A percentile compares a stretch with the other conserved stretches of the same genome.
Conservation (phyloP, 1,140 invertebrate species). For the Drosophila pandora region DNA sequence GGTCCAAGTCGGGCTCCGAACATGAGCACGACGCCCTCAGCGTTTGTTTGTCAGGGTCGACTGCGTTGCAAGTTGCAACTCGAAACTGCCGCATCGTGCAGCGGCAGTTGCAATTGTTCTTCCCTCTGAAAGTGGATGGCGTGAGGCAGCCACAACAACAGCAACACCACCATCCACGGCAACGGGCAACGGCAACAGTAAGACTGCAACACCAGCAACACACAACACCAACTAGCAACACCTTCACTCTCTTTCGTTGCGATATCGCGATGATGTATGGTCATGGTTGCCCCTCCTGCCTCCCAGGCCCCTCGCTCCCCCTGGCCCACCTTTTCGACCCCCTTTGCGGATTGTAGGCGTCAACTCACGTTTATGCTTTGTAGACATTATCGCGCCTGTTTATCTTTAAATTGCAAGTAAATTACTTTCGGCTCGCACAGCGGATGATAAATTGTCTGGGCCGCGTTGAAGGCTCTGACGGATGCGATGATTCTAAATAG, state of each 20-base stretch:
- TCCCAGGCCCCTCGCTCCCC: background rate
- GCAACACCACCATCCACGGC: slow-evolving; percentile 31
- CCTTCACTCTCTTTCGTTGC: slow-evolving; percentile 71
- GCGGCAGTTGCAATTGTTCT: slow-evolving; percentile 71
- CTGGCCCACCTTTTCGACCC: slow-evolving; percentile 7
- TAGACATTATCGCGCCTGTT: slow-evolving; percentile 82
- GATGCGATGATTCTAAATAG: slow-evolving; percentile 60
- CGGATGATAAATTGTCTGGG: slow-evolving; percentile 75
- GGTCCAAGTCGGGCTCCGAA: slow-evolving; percentile 54
- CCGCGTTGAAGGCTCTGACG: slow-evolving; percentile 71
- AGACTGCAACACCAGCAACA: slow-evolving; percentile 39
- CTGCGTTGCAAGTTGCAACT: slow-evolving; percentile 59
- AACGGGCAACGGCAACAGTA: slow-evolving; percentile 45
- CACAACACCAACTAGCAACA: slow-evolving; percentile 54
- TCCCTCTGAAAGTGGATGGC: slow-evolving; percentile 50
- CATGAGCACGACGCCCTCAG: slow-evolving; percentile 72
- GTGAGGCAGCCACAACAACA: slow-evolving; percentile 41
- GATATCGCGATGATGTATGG: slow-evolving; percentile 76
- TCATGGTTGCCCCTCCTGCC: slow-evolving; percentile 32
- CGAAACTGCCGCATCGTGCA: slow-evolving; percentile 69
- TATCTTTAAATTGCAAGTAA: slow-evolving; percentile 83
- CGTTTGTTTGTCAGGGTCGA: slow-evolving; percentile 81
- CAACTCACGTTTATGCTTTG: slow-evolving; percentile 83
- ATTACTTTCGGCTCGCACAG: slow-evolving; percentile 78
- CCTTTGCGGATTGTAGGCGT: slow-evolving; percentile 72